These are phyloP conservation scores for Agapostemon virescens DNA, from an alignment of 2,888 invertebrate genomes.

Conservation along the genomic window DNA sequence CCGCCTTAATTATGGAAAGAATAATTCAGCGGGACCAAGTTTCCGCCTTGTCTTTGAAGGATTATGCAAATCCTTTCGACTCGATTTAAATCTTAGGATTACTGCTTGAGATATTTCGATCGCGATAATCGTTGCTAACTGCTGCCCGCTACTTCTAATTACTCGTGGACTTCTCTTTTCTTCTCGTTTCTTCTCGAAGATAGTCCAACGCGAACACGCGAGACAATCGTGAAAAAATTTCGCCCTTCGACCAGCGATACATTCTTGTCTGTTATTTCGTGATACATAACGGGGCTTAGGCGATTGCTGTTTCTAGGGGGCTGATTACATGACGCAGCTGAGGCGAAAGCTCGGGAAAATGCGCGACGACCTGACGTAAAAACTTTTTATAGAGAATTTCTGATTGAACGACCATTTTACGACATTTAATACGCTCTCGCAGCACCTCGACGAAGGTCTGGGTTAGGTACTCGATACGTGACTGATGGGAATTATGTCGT, in stretches of 20 bases:
- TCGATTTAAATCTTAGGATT: conserved; percentile 64
- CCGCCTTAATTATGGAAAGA: conserved; percentile 46
- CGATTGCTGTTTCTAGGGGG: conserved; percentile 27
- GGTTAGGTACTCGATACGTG: conserved; percentile 34
- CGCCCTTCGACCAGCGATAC: background rate
- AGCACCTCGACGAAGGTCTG: background rate
- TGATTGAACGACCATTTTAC: conserved; percentile 63
- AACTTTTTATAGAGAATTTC: conserved; percentile 61
- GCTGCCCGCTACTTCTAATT: conserved; percentile 56
- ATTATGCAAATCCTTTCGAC: conserved; percentile 63
- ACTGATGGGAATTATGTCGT: conserved; percentile 16
- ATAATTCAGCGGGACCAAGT: conserved; percentile 58
- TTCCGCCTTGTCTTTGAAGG: conserved; percentile 60
- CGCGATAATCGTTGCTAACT: conserved; percentile 62
- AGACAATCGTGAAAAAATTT: conserved; percentile 22
- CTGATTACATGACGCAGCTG: conserved; percentile 59
- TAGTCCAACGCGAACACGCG: background rate
- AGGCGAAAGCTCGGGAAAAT: conserved; percentile 29
- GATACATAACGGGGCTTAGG: conserved; percentile 18
- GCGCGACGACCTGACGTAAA: conserved; percentile 55
- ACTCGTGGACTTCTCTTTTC: conserved; percentile 24
- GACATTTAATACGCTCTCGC: conserved; percentile 54
- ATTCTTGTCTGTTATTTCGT: conserved; percentile 11
- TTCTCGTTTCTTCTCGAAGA: background rate
- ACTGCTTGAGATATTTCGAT: conserved; percentile 60